Base-by-base conservation (phyloP, 2,113 vertebrate species). In the Callorhinus ursinus region DNA sequence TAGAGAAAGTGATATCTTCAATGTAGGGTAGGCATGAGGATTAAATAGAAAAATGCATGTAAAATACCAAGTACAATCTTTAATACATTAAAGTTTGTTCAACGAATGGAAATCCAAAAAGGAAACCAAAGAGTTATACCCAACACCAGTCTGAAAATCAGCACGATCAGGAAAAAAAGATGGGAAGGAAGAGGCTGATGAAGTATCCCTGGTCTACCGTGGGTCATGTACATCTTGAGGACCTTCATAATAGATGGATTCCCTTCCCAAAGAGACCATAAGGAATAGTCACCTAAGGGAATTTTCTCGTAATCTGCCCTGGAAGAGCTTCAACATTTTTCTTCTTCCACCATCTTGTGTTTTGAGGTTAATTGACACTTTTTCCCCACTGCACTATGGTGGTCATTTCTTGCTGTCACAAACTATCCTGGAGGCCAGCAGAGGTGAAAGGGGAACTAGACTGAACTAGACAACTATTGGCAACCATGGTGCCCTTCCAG, bases 101-200 rank as follows among this genome's bases (percentile, higher is more conserved):
- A 82, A 59, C 67, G 90, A 90, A 55, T 74, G n/a, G 55, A 95
- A 93, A 74, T 67, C 94, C 71, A 88, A 79, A 96, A 84, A 81
- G 4, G 42, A 53, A 96, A 84, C 16, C 85, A 90, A 93, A 94
- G 31, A 76, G 28, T 90, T 86, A 16, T 3, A 90, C 71, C n/a
- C 49, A 71, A 67, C 11, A 72, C 8, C 14, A 89, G 5, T 51
- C 33, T 81, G 53, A 82, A 96, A 89, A 77, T 77, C 42, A 85
- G 46, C 77, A 88, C 79, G 31, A 63, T 55, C 33, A 13, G 13
- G 9, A 4, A 21, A 49, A 84, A 83, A 31, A 10, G 5, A 21
- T 46, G 28, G 5, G 16, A 84, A 67, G 8, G 28, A 88, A 51
- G 15, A 82, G 13, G 36, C 28, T 80, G 46, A 59, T 79, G 59